Base-by-base conservation (phyloP, 2,888 invertebrate species). In the Muscina levida region DNA sequence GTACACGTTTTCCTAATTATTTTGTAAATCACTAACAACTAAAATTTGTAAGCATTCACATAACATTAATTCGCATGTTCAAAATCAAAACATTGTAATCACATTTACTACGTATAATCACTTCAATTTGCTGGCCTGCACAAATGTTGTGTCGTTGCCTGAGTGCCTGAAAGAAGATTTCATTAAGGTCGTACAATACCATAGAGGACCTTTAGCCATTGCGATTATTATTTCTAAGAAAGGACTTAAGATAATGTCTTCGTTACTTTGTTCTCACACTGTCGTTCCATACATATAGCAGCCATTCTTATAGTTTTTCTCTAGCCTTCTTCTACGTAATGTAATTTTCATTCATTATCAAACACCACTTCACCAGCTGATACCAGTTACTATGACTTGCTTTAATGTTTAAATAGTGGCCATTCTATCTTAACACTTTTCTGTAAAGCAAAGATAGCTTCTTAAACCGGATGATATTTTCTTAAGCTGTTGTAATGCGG, bases 281-380 rank as follows among this genome's bases (percentile, higher is more conserved):
- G n/a, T 46, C 19, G 26, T 65, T 42, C 10, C 48, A 46, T 24
- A 13, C 1, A 2, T 37, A 31, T 31, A 31, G 10, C 46, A 22
- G 8, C 19, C 19, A 6, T 53, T 53, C 53, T 1, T 48, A 19
- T 5, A 11, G 13, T 22, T 48, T 48, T 48, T 48, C 4, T 24
- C 22, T 13, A 31, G 31, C 2, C 48, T 44, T 37, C 24, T 26
- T 17, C 31, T 31, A 17, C 51, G 72, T 67, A 74, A 75, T 67
- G 59, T 72, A 72, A 79, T 75, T 53, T 75, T 71, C 24, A 67
- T 79, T 79, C 72, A 79, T 75, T 75, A 75, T 57, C 42, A 26
- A 48, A 67, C 24, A 24, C 44, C 24, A 59, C 67, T 72, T 73
- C 17, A n/a, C n/a, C n/a, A 13, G 53, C 42, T 53, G 24, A 15